Evolutionary conservation across 2,797 vertebrate species (phyloP), one percentile per base, ranked within the genome.

Genomic region (Distichodus sexfasciatus): DNA sequence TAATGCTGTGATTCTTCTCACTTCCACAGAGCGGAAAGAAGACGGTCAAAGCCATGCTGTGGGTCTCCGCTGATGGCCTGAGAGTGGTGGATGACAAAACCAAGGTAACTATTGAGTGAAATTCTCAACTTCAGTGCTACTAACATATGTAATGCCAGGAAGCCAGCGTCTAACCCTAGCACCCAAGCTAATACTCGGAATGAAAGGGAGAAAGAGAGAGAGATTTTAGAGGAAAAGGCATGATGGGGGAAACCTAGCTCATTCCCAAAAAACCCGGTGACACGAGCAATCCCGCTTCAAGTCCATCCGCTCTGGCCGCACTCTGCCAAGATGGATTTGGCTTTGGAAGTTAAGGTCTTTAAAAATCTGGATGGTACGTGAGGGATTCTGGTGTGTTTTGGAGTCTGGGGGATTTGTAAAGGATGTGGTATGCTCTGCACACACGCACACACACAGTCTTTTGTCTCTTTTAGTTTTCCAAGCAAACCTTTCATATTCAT

Each of bases 21-120:
- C 75, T 11, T 28, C 77, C 77, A 24, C 82, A 96, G 95, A 94
- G 92, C 1, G 94, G 95, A 23, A 94, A 94, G 76, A 96, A 96
- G 81, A 93, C 93, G 0, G 93, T 96, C 14, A 96, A 96, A 77
- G 94, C 95, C 1, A 89, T 96, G 6, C 80, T 96, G 59, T 96
- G 94, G 94, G 94, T 96, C 48, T 96, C 94, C 0, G 94, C 95
- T 0, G 95, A 96, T 33, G 94, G 94, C 50, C 92, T 96, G 76
- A 88, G 95, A 66, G 94, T 96, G 41, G 95, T 96, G 74, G 94
- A 96, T 11, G 95, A 96, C 81, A 96, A 96, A 86, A 96, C 95
- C 11, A 96, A 96, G 94, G 95, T 96, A 81, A 77, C 80, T 38
- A 19, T 53, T 36, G 6, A 1, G 11, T 35, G 26, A 17, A 21